Percentiles rank a stretch among this genome's conserved stretches.
These are phyloP conservation scores for Aurelia sp. DNA, from an alignment of 30 jellyfish, hydroid and myxozoan species.

Conservation along the genomic window DNA sequence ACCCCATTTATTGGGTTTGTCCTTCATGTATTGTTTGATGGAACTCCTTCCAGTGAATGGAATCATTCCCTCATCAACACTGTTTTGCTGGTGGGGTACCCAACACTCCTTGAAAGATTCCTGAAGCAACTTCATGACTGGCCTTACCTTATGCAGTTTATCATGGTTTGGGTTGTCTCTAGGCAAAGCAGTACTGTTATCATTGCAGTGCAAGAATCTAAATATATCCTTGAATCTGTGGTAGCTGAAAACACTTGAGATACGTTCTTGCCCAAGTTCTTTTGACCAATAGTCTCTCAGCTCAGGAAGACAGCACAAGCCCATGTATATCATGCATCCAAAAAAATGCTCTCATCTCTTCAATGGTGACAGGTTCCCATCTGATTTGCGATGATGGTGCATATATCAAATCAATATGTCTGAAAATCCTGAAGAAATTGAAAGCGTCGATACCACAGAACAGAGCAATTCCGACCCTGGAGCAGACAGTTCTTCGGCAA, in stretches of 20 bases:
- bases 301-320: slow-evolving; percentile 20
- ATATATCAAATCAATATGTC: neutral
- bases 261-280: slow-evolving; percentile 34
- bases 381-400: slow-evolving; percentile 14
- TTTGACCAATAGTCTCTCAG: slow-evolving; percentile 38
- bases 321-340: slow-evolving; percentile 27
- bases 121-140: slow-evolving; percentile 31
- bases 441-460: too few relatives aligned
- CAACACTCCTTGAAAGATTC: slow-evolving; percentile 11
- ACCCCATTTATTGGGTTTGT: too few relatives aligned
- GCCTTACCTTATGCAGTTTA: slow-evolving; percentile 29
- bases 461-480: too few relatives aligned
- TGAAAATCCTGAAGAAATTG: too few relatives aligned
- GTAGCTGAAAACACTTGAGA: slow-evolving; percentile 19
- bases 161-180: slow-evolving; percentile 22
- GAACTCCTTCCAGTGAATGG: slow-evolving; percentile 35
- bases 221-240: neutral
- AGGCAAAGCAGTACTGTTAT: slow-evolving; percentile 27
- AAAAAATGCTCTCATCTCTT: slow-evolving; percentile 33
- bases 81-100: slow-evolving; percentile 43
- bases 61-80: slow-evolving; percentile 45
- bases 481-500: too few relatives aligned
- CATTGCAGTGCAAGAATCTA: slow-evolving; percentile 27
- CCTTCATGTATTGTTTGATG: too few relatives aligned
- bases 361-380: slow-evolving; percentile 18